These are phyloP conservation scores for Eulemur macaco DNA, from an alignment of 2,113 vertebrate species.

Conservation along the genomic window DNA sequence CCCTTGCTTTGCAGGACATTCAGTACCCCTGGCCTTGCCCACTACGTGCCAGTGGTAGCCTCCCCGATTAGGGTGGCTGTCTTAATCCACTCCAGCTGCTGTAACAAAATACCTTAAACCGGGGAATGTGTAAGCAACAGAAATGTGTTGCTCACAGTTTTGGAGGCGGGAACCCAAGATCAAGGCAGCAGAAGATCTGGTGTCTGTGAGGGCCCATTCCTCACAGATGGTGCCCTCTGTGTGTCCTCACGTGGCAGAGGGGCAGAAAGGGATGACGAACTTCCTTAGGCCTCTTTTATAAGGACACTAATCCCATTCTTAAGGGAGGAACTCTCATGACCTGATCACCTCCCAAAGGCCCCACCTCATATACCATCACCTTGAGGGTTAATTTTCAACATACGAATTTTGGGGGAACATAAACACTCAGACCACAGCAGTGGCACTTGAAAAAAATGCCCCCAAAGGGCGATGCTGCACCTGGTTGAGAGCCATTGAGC, in stretches of 20 bases:
- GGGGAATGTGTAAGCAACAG: background rate
- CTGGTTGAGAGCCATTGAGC: background rate
- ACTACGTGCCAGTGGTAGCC: constrained; percentile 43
- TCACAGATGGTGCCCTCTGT: background rate
- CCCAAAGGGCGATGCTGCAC: rapidly evolving
- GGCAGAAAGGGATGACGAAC: background rate
- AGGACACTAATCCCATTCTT: background rate
- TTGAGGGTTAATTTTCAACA: background rate
- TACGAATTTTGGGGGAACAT: background rate
- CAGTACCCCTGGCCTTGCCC: constrained; percentile 37
- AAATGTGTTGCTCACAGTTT: background rate
- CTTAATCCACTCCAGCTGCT: background rate
- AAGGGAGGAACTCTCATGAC: background rate
- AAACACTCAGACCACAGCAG: background rate
- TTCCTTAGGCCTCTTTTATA: background rate
- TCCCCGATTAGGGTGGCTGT: background rate
- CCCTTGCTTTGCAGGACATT: background rate
- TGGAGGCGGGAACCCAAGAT: background rate
- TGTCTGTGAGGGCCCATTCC: background rate
- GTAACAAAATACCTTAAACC: background rate
- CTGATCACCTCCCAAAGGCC: background rate
- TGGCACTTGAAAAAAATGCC: background rate
- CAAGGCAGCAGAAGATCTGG: background rate
- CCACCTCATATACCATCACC: background rate
- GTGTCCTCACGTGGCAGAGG: background rate